Conservation (phyloP, 2,888 invertebrate species). For the Pandemis corylana region DNA sequence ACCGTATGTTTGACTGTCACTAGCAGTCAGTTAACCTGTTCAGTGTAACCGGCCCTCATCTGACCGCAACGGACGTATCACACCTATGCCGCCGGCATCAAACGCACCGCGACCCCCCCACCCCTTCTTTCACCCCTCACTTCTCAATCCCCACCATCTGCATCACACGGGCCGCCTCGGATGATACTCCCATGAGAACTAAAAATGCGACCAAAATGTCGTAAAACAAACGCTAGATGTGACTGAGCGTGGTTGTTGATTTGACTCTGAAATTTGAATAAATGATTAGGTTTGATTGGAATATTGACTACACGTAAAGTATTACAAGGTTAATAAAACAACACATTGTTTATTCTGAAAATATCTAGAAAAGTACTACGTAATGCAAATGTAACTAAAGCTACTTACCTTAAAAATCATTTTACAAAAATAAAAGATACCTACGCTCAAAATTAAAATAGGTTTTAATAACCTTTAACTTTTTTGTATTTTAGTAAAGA, state of each 20-base stretch:
- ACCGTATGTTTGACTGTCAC: neutral
- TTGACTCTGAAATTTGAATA: neutral
- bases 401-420: too few relatives aligned
- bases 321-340: too few relatives aligned
- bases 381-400: too few relatives aligned
- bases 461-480: too few relatives aligned
- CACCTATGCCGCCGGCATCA: slow-evolving; percentile 78
- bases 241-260: slow-evolving; percentile 34
- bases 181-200: slow-evolving; percentile 76
- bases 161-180: slow-evolving; percentile 75
- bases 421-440: too few relatives aligned
- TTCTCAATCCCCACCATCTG: slow-evolving; percentile 46
- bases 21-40: slow-evolving; percentile 18
- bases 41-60: slow-evolving; percentile 20
- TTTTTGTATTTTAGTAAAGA: neutral
- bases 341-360: too few relatives aligned
- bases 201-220: slow-evolving; percentile 55
- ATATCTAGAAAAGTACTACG: too few relatives aligned
- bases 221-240: slow-evolving; percentile 58
- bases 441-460: too few relatives aligned
- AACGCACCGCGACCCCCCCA: slow-evolving; percentile 61
- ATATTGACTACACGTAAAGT: too few relatives aligned
- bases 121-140: slow-evolving; percentile 26
- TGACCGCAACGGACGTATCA: slow-evolving; percentile 57
- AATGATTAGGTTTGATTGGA: too few relatives aligned